A percentile compares a stretch with the other conserved stretches of the same genome.
Conservation (phyloP, 2,888 invertebrate genomes). For the Drosophila mimica region DNA sequence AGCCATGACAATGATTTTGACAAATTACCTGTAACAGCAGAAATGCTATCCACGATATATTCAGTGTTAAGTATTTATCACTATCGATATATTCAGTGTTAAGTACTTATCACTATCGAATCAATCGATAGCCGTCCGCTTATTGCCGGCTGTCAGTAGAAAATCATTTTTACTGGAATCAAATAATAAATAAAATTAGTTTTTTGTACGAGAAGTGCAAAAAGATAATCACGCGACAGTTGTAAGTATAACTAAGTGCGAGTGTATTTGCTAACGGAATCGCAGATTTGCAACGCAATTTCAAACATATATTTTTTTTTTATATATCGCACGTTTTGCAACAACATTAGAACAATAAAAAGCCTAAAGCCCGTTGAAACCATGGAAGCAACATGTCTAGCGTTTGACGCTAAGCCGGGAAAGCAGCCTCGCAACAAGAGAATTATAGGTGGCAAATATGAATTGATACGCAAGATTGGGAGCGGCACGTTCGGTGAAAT, state of each 20-base stretch:
- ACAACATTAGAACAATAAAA: neutral
- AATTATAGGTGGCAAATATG: neutral
- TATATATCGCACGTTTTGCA: neutral
- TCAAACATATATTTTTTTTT: rapidly evolving
- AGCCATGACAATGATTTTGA: neutral
- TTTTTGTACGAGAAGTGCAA: neutral
- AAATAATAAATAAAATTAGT: neutral
- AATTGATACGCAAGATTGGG: neutral
- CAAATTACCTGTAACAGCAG: too few relatives aligned
- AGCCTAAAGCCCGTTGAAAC: neutral
- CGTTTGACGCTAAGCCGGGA: neutral
- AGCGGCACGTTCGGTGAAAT: neutral
- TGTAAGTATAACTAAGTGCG: neutral
- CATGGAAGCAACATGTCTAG: neutral
- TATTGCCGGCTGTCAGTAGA: neutral
- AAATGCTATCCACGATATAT: neutral
- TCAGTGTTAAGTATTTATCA: neutral
- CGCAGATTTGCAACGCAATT: neutral
- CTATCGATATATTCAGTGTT: too few relatives aligned
- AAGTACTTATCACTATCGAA: neutral
- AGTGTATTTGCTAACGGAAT: too few relatives aligned
- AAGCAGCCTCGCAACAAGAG: neutral
- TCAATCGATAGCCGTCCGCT: neutral
- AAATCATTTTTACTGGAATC: neutral
- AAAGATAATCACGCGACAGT: neutral